A percentile compares a stretch with the other conserved stretches of the same genome.
phyloP scores from a whole-genome alignment of 2,797 vertebrate species.

The Hydrocynus forskahlii region DNA sequence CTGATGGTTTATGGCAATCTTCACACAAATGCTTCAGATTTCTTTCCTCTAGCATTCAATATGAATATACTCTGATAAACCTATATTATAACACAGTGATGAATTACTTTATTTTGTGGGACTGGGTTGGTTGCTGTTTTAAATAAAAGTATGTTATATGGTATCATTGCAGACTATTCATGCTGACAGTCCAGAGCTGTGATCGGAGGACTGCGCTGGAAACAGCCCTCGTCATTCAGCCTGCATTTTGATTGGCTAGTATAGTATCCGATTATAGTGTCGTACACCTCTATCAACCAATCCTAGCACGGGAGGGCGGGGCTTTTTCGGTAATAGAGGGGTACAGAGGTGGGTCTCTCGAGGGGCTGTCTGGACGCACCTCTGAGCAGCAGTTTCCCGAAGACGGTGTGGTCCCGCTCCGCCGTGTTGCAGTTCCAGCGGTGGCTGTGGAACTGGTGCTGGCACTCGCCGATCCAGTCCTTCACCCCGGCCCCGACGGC shows the following conservation, averaged over 20 bases:
- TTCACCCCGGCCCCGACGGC: slow-evolving; percentile 88
- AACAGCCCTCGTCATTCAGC: neutral
- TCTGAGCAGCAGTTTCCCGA: slow-evolving; percentile 86
- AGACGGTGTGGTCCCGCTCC: slow-evolving; percentile 87
- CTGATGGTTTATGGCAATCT: neutral
- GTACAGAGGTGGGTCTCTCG: too few species aligned
- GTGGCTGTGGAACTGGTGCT: slow-evolving; percentile 92
- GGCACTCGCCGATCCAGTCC: slow-evolving; percentile 94
- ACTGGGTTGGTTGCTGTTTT: too few species aligned
- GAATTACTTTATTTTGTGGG: too few species aligned
- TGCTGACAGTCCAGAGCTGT: neutral
- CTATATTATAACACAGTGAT: too few species aligned
- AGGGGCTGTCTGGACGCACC: slow-evolving; percentile 15
- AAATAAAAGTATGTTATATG: neutral
- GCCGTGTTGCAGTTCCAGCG: slow-evolving; percentile 95
- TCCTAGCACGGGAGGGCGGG: neutral
- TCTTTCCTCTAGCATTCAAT: too few species aligned
- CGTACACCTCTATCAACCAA: neutral
- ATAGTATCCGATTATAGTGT: neutral
- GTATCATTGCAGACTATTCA: neutral
- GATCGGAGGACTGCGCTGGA: neutral
- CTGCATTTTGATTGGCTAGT: neutral
- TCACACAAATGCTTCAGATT: neutral
- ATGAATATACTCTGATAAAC: too few species aligned
- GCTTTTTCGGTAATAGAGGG: neutral